Evolutionary conservation across 1,140 invertebrate genomes (phyloP).

Genomic region (Steinernema khuongi): DNA sequence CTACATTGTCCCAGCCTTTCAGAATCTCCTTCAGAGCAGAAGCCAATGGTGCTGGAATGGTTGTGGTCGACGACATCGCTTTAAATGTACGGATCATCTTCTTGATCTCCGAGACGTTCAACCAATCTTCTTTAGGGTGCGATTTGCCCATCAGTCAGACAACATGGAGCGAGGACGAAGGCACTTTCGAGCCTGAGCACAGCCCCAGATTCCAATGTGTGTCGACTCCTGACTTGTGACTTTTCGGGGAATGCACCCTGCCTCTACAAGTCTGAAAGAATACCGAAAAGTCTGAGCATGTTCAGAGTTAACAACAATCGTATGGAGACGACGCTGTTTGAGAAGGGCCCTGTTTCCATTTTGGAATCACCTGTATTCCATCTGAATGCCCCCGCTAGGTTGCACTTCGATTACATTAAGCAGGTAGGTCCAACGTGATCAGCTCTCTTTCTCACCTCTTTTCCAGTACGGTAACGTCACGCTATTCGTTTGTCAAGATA

Average conservation of each 20-base stretch:
- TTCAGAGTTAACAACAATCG: slow-evolving; percentile 36
- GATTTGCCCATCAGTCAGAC: slow-evolving; percentile 34
- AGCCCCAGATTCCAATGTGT: slow-evolving; percentile 47
- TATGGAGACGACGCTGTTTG: slow-evolving; percentile 41
- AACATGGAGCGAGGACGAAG: background rate
- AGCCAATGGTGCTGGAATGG: slow-evolving; percentile 35
- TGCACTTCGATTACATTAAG: slow-evolving; percentile 53
- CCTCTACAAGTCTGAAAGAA: slow-evolving; percentile 45
- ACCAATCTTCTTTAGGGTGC: slow-evolving; percentile 32
- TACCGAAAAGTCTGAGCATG: slow-evolving; percentile 34
- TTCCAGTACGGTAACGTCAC: slow-evolving; percentile 37
- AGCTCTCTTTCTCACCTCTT: background rate
- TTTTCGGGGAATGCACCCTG: slow-evolving; percentile 46
- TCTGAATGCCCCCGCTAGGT: slow-evolving; percentile 47
- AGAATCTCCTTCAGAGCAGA: slow-evolving; percentile 46
- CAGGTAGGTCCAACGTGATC: slow-evolving; percentile 26
- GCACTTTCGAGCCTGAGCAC: background rate
- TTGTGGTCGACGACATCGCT: slow-evolving; percentile 42
- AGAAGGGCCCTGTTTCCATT: slow-evolving; percentile 41
- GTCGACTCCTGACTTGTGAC: slow-evolving; percentile 45
- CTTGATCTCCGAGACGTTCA: background rate
- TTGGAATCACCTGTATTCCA: slow-evolving; percentile 46
- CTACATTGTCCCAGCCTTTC: slow-evolving; percentile 44
- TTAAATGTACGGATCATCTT: slow-evolving; percentile 32
- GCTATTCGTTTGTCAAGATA: slow-evolving; percentile 56